Base-by-base conservation (phyloP, 2,113 vertebrate species). In the Actenoides hombroni region DNA sequence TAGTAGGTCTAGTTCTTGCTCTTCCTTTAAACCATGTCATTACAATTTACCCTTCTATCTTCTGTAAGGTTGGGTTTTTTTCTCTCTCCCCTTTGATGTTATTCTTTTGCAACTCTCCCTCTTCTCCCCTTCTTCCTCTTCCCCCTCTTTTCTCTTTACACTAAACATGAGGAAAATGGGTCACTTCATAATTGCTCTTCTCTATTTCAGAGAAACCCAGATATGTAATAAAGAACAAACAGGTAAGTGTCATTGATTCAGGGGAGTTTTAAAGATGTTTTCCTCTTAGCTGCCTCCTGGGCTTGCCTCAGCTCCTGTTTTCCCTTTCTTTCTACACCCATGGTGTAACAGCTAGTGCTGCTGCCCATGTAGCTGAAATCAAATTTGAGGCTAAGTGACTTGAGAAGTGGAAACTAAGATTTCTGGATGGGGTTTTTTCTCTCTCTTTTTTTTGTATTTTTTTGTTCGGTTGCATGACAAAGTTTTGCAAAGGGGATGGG, bases 1-100 rank as follows among this genome's bases (percentile, higher is more conserved):
- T 67, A 91, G 90, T 74, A 70, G 78, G 95, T 94, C 87, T 95
- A 81, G 94, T 95, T 96, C 90, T 82, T 96, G 91, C 89, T 97
- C 89, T 81, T 82, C 21, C 46, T 87, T 90, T 86, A 86, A 97
- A 95, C 51, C 95, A 75, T 90, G 94, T 96, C 79, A 93, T 70
- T 16, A 29, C 67, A 92, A 86, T 71, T 97, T 94, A 78, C 21
- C 44, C 87, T 97, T 39, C 86, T 68, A 46, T 69, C 56, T 83
- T 51, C 51, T 71, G 5, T 24, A 84, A 89, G 37, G 11, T 7
- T 28, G 3, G 44, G 37, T 53, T 83, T n/a, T 69, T 11, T 13
- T 21, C 7, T 20, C 65, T 79, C 10, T 85, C 13, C 10, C 11
- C 64, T 94, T 92, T 96, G 77, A 65, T 95, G 48, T 86, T 84